These are phyloP conservation scores for Lasioglossum morio DNA, from an alignment of 2,888 invertebrate genomes.

Conservation along the genomic window DNA sequence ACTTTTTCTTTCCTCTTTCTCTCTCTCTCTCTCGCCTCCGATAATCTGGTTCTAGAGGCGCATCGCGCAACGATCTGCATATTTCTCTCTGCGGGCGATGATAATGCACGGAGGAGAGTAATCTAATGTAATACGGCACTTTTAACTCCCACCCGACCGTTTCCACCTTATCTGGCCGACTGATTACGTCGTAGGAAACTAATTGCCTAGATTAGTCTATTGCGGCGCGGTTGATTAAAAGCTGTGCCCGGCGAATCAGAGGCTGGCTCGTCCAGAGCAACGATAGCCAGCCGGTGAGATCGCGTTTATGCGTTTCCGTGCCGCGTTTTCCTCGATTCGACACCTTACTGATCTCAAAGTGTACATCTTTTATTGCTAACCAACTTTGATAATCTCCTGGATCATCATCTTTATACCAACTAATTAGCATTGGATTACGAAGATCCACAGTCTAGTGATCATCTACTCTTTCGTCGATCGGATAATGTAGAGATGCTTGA, in stretches of 20 bases:
- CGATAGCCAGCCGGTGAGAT: constrained; percentile 11
- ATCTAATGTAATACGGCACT: constrained; percentile 55
- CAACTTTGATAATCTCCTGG: neutral
- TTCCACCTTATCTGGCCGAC: constrained; percentile 55
- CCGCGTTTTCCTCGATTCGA: neutral
- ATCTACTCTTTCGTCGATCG: neutral
- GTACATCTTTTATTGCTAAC: neutral
- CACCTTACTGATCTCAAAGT: neutral
- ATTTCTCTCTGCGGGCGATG: constrained; percentile 37
- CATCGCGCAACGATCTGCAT: constrained; percentile 34
- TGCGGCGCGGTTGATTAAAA: constrained; percentile 61
- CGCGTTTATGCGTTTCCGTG: neutral
- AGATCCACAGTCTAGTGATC: neutral
- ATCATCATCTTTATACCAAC: neutral
- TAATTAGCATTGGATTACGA: neutral
- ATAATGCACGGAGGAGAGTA: constrained; percentile 40
- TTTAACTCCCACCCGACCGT: constrained; percentile 59
- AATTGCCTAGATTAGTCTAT: constrained; percentile 62
- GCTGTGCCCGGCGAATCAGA: constrained; percentile 39
- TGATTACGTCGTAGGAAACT: constrained; percentile 60
- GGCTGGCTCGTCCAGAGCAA: neutral
- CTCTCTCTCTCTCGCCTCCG: neutral
- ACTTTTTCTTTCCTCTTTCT: constrained; percentile 10
- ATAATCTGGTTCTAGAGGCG: constrained; percentile 36
- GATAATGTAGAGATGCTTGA: neutral